Evolutionary conservation across 2,888 invertebrate species (phyloP), one percentile per base, ranked within the genome.

Genomic region (Tricholauxania praeusta): DNA sequence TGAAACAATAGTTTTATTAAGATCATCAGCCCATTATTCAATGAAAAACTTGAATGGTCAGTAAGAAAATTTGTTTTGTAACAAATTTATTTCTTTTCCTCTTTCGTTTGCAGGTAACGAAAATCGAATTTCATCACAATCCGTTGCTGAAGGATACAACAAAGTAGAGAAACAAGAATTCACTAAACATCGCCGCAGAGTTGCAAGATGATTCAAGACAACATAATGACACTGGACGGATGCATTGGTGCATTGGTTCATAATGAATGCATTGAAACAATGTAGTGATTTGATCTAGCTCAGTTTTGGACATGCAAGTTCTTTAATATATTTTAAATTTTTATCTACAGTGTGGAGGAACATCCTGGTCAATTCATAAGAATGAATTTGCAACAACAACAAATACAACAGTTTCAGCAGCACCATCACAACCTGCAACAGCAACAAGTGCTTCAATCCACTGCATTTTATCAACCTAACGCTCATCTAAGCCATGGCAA

Each of bases 91-190:
- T 63, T 47, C 2, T 59, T 57, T 64, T 47, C n/a, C 28, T 52
- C 22, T 14, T 22, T 12, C 55, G 28, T 55, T 68, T 64, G 48
- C 72, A 79, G 79, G 75, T 73, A 73, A 67, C 65, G 71, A 47
- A 59, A 74, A 74, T 71, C 72, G 77, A 77, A 79, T 79, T 78
- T 79, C 79, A 78, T 76, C 78, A 79, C 78, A 77, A 78, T 76
- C 75, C 74, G 75, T 71, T 73, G 52, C 62, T 72, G 68, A 75
- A 74, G 74, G 75, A 52, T 51, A 66, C 69, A 47, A 55, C 48
- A 73, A 76, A 60, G 71, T 70, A 75, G 65, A 60, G 52, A 73
- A 70, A 39, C 17, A 51, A 63, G 73, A 52, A 70, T 66, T 57
- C n/a, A 19, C 51, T n/a, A 74, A 51, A 62, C 75, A 73, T 32